These are phyloP conservation scores for Zaprionus bogoriensis DNA, from an alignment of 2,888 invertebrate species.

Conservation along the genomic window DNA sequence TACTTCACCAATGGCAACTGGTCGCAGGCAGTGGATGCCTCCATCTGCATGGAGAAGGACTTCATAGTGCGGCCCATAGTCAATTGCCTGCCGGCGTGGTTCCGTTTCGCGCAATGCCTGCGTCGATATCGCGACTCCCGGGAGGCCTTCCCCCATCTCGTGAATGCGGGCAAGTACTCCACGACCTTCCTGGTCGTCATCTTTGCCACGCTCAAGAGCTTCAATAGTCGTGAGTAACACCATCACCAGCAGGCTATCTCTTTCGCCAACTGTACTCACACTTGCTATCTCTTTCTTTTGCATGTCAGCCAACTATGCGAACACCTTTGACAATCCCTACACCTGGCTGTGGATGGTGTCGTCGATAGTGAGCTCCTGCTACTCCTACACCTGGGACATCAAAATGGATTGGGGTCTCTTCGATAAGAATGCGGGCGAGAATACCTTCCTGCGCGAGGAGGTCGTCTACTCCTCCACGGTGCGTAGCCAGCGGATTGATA, in stretches of 20 bases:
- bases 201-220: conserved; percentile 88
- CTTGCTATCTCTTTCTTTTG: not conserved
- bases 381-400: conserved; percentile 99
- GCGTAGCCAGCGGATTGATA: conserved; percentile 69
- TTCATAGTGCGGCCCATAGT: conserved; percentile 92
- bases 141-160: conserved; percentile 97
- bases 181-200: conserved; percentile 97
- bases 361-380: conserved; percentile 93
- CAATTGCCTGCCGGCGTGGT: conserved; percentile 97
- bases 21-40: conserved; percentile 85
- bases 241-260: not conserved
- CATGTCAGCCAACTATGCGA: conserved; percentile 84
- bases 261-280: not conserved
- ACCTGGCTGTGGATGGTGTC: conserved; percentile 95
- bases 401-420: conserved; percentile 99
- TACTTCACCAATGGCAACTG: conserved; percentile 92
- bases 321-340: conserved; percentile 90
- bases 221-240: conserved; percentile 85
- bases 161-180: conserved; percentile 99
- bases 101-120: conserved; percentile 98
- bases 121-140: conserved; percentile 96
- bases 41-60: conserved; percentile 88
- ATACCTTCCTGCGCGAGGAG: conserved; percentile 95
- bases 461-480: conserved; percentile 96
- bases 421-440: conserved; percentile 95